Base-by-base conservation (phyloP, 37 sponge, comb jelly and placozoan genomes). In the Agelas oroides region DNA sequence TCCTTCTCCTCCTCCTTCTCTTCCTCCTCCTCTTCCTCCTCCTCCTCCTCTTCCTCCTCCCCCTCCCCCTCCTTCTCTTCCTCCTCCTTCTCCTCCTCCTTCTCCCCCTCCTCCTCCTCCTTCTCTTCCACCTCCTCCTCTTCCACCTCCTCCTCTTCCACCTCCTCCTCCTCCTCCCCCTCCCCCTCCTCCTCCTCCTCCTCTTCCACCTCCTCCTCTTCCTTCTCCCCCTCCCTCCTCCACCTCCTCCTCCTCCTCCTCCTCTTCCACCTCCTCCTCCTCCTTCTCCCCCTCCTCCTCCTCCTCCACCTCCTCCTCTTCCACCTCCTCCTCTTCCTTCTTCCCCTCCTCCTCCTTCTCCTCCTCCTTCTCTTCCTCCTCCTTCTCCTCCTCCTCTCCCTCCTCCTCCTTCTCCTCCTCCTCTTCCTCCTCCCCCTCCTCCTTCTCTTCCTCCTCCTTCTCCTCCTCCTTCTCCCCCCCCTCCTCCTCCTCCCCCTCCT, bases 31-130 rank as follows among this genome's bases (percentile, higher is more conserved):
- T 27, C 64, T 59, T 76, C 53, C 71, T 40, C 59, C 36, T 37
- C 60, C 71, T 75, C 19, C 70, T 37, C 24, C 34, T 3, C 27
- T 14, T 13, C 53, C 41, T n/a, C 33, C n/a, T 35, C 14, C 31
- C 28, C 59, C 37, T 33, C 53, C 83, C 30, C 27, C 52, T 33
- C 53, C 83, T 15, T 75, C 71, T 73, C 17, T 32, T 73, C 28
- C 20, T 41, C 24, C 46, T 34, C 34, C 40, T 15, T 62, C 79
- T 28, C 34, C 65, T 27, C 34, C 65, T 34, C 40, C 39, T 38
- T 62, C 39, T 5, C 15, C 27, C 55, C 53, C 55, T n/a, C 17
- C 28, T 5, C 14, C 59, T n/a, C n/a, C n/a, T n/a, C n/a, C n/a
- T n/a, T n/a, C n/a, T n/a, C n/a, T n/a, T n/a, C n/a, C n/a, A n/a